A percentile compares a stretch with the other conserved stretches of the same genome.
phyloP scores from a whole-genome alignment of 2,113 vertebrate species.

The Scalopus aquaticus region DNA sequence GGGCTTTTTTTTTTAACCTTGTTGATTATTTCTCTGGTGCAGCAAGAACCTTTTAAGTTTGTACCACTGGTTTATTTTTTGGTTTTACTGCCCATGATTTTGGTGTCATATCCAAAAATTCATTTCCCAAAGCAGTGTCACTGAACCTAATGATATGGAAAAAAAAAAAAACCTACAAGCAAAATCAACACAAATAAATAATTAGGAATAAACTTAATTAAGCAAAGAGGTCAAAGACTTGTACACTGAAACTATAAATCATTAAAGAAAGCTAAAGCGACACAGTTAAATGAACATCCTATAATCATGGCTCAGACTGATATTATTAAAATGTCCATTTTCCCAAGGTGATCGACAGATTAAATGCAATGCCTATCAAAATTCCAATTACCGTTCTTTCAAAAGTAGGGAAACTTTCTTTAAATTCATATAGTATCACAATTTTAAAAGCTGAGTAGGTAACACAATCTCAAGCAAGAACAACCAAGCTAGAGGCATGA shows the following conservation, averaged over 20 bases:
- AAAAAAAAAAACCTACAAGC: too few species aligned
- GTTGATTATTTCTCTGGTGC: not conserved
- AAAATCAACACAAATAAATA: not conserved
- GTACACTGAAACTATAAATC: not conserved
- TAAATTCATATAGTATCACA: not conserved
- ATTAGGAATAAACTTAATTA: not conserved
- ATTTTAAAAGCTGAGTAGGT: not conserved
- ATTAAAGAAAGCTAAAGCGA: not conserved
- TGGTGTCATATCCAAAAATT: not conserved
- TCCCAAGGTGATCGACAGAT: not conserved
- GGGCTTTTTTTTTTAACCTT: not conserved
- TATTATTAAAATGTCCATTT: not conserved
- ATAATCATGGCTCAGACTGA: not conserved
- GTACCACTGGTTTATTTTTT: not conserved
- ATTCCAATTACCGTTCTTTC: not conserved
- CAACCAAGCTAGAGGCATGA: too few species aligned
- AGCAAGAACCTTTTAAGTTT: not conserved
- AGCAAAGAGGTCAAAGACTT: too few species aligned
- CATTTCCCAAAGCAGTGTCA: not conserved
- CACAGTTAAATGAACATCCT: not conserved
- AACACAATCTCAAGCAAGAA: not conserved
- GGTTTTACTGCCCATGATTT: not conserved
- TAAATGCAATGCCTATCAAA: not conserved
- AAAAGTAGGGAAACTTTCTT: not conserved
- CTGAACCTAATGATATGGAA: too few species aligned